Conservation (phyloP, 2,797 vertebrate species). For the Oreochromis mossambicus region DNA sequence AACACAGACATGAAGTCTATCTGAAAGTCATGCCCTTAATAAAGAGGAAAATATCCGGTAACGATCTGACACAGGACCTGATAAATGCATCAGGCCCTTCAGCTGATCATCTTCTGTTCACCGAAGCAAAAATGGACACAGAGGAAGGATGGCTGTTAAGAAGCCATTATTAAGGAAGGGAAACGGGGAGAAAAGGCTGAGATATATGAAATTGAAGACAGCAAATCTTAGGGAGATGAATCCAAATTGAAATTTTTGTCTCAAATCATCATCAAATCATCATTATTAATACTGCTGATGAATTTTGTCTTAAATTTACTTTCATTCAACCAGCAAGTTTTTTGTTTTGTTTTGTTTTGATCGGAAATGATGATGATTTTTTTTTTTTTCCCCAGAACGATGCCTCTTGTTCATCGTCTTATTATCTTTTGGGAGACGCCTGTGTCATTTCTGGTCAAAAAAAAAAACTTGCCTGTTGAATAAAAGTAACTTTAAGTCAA, state of each 20-base stretch:
- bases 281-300: background rate
- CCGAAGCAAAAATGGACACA: background rate
- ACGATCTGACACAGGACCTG: background rate
- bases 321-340: background rate
- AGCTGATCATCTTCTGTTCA: background rate
- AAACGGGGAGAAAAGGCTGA: background rate
- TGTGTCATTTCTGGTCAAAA: background rate
- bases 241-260: background rate
- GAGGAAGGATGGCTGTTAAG: background rate
- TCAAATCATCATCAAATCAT: background rate
- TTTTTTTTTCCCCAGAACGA: accelerated
- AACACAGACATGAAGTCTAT: background rate
- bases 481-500: background rate
- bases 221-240: background rate
- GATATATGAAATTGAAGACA: background rate
- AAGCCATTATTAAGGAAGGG: background rate
- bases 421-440: background rate
- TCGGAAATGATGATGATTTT: background rate
- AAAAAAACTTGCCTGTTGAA: accelerated
- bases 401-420: background rate
- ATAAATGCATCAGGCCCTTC: background rate
- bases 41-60: background rate
- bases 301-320: background rate
- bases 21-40: background rate
- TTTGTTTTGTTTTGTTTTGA: background rate